A percentile compares a stretch with the other conserved stretches of the same genome.
phyloP scores from a whole-genome alignment of 2,113 vertebrate species.

The Microcebus murinus region DNA sequence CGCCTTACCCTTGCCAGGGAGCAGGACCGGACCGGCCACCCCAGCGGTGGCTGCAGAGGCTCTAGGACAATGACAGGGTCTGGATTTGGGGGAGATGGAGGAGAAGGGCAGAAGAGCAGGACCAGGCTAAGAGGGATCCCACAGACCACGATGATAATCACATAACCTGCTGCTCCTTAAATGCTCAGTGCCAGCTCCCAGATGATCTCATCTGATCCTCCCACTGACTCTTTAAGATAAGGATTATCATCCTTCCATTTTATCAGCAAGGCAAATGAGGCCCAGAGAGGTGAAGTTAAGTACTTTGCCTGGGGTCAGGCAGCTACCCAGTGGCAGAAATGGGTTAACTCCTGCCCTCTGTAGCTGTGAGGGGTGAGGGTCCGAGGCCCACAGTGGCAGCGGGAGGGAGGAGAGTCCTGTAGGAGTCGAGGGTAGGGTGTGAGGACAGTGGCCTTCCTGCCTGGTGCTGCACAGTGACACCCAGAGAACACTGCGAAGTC shows the following conservation, averaged over 20 bases:
- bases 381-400: background rate
- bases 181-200: background rate
- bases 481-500: background rate
- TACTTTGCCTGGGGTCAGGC: background rate
- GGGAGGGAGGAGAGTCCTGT: background rate
- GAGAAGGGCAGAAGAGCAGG: background rate
- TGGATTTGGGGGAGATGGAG: background rate
- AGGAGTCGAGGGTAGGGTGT: background rate
- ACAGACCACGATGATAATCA: too few species aligned
- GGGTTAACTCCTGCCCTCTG: background rate
- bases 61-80: background rate
- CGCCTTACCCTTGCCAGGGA: background rate
- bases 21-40: background rate
- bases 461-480: background rate
- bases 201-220: background rate
- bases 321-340: background rate
- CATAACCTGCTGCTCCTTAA: background rate
- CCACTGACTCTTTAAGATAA: background rate
- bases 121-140: background rate
- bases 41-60: background rate
- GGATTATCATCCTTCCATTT: background rate
- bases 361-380: background rate
- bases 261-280: background rate
- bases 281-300: background rate
- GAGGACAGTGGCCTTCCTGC: background rate